Evolutionary conservation across 2,797 vertebrate genomes (phyloP), one percentile per base, ranked within the genome.

Genomic region (Hipposideros larvatus): DNA sequence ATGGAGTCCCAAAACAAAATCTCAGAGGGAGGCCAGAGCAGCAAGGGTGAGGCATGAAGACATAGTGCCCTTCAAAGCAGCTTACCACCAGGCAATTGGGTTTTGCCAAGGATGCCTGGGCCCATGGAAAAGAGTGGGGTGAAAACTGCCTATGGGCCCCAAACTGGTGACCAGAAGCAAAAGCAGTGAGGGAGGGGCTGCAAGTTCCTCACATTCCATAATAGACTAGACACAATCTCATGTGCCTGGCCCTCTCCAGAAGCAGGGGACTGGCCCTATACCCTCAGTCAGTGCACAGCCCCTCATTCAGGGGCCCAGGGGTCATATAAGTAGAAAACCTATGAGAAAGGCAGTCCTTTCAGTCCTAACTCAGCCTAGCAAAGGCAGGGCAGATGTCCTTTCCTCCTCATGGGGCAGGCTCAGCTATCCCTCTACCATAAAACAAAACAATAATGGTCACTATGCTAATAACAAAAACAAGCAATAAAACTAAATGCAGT

Each of bases 231-330:
- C 8, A 53, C 2, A 24, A 57, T 61, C 46, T 4, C 16, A 18
- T 18, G n/a, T 4, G 1, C 46, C 68, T 41, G 26, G 21, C 21
- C 26, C 24, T 73, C 4, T 16, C 8, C 19, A 11, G 34, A 55
- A n/a, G 43, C 8, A 1, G 19, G 19, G 10, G 16, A 53, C 9
- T 28, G 37, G 6, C 43, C 31, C 10, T 66, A 55, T 89, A 31
- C n/a, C n/a, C 7, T 65, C n/a, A 51, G 11, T n/a, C 14, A 68
- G 41, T 59, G 43, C 21, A 8, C 2, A 41, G 24, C 1, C 18
- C 19, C 41, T 37, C 2, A 0, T 11, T 21, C 41, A n/a, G 66
- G 46, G 16, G 1, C 55, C 7, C 31, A 10, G 2, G 34, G 16
- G 22, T 11, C 4, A 11, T 5, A 59, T 7, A 24, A 51, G 5